These are phyloP conservation scores for Asteroscopus sphinx DNA, from an alignment of 2,888 invertebrate genomes.

Conservation along the genomic window DNA sequence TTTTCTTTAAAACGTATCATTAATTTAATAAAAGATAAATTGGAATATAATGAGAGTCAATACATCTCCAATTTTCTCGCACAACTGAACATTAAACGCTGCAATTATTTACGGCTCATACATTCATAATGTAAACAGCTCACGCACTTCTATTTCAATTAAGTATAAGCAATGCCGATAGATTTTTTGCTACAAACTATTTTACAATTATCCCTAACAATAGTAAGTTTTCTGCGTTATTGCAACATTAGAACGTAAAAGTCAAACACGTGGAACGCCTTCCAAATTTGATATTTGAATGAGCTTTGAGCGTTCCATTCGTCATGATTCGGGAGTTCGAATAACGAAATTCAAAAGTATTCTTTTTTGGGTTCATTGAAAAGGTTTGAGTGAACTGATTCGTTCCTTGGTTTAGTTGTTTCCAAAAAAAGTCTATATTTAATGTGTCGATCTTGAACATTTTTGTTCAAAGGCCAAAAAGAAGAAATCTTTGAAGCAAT, in stretches of 20 bases:
- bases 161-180: conserved; percentile 69
- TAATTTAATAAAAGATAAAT: conserved; percentile 41
- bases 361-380: conserved; percentile 57
- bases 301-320: conserved; percentile 70
- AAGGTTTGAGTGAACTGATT: conserved; percentile 34
- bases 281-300: conserved; percentile 78
- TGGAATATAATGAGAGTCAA: conserved; percentile 53
- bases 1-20: conserved; percentile 20
- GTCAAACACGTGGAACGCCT: conserved; percentile 84
- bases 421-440: conserved; percentile 20
- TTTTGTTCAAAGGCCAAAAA: conserved; percentile 15
- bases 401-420: conserved; percentile 21
- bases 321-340: conserved; percentile 76
- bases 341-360: conserved; percentile 75
- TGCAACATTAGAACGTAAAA: conserved; percentile 77
- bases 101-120: conserved; percentile 78
- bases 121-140: conserved; percentile 68
- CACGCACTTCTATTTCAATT: conserved; percentile 74
- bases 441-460: neutral
- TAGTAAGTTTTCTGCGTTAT: conserved; percentile 78
- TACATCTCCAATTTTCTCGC: conserved; percentile 55
- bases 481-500: neutral
- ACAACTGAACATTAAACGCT: conserved; percentile 50
- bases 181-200: conserved; percentile 75
- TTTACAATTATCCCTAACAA: conserved; percentile 78